Evolutionary conservation across 2,888 invertebrate genomes (phyloP), one percentile per base, ranked within the genome.

Genomic region (Pomacea canaliculata): DNA sequence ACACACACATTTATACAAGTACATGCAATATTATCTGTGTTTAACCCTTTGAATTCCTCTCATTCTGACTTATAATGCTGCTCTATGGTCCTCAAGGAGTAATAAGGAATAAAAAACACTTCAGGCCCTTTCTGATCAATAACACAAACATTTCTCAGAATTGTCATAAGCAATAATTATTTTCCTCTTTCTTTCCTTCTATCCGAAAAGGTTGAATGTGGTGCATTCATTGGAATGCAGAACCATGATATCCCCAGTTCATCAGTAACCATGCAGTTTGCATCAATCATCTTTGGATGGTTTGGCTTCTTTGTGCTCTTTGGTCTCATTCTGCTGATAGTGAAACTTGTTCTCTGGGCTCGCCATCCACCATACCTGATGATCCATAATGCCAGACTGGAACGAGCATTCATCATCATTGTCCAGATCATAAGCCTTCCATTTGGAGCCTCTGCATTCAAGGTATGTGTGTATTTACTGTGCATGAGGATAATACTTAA

Each of bases 371-470:
- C 87, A 10, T 78, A 80, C 62, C 80, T 86, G 70, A 77, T 88
- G 79, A 84, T 86, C 10, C 82, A 85, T 63, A 76, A 86, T 70
- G 87, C 89, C 46, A 79, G 83, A 71, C 76, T 89, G n/a, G 85
- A 88, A 71, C 79, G 85, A 60, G 81, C 81, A 13, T 83, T 80
- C 71, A 78, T 86, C 63, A 77, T 85, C 12, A 68, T 86, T 12
- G 73, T 83, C 12, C 89, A 89, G 79, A 68, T 87, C 23, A 71
- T 88, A 0, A 82, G 87, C 9, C 65, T 90, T 10, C 90, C 90
- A 7, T 68, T 88, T 65, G 89, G 88, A 2, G 79, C 83, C 12
- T 83, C 78, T 48, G 77, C 85, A 3, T 77, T 79, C 70, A 71
- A 77, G 37, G 74, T 74, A 74, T 3, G 37, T 19, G 27, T 37